phyloP scores from a whole-genome alignment of 2,888 invertebrate species.

The Noctua fimbriata region DNA sequence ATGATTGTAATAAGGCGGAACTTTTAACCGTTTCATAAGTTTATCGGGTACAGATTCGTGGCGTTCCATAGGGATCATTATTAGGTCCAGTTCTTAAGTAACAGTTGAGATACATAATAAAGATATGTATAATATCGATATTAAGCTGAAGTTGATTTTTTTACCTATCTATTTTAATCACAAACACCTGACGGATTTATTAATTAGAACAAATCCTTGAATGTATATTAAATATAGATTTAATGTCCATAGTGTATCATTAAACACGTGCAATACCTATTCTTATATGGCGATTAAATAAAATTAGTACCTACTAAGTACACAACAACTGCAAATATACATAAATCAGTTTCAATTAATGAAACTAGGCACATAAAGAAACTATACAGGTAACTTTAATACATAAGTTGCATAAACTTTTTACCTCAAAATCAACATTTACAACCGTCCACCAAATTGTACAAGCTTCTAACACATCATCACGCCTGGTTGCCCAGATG shows the following conservation, averaged over 20 bases:
- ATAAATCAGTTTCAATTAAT: not conserved
- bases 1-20: not conserved
- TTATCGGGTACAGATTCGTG: rapidly evolving
- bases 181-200: conserved; percentile 37
- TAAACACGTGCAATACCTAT: conserved; percentile 50
- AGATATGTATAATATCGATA: not conserved
- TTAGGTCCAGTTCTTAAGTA: not conserved
- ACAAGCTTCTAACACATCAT: not conserved
- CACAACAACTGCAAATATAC: not conserved
- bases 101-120: not conserved
- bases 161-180: not conserved
- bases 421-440: not conserved
- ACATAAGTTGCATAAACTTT: not conserved
- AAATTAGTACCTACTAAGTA: conserved; percentile 18
- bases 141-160: not conserved
- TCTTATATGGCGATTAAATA: conserved; percentile 27
- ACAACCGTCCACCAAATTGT: not conserved
- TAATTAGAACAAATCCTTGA: conserved; percentile 48
- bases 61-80: conserved; percentile 15
- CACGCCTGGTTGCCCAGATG: not conserved
- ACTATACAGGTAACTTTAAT: not conserved
- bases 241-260: conserved; percentile 18
- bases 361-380: conserved; percentile 15
- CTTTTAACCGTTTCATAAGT: not conserved
- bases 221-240: conserved; percentile 9